Conservation (phyloP, 2,888 invertebrate species). For the Aphidoletes aphidimyza region DNA sequence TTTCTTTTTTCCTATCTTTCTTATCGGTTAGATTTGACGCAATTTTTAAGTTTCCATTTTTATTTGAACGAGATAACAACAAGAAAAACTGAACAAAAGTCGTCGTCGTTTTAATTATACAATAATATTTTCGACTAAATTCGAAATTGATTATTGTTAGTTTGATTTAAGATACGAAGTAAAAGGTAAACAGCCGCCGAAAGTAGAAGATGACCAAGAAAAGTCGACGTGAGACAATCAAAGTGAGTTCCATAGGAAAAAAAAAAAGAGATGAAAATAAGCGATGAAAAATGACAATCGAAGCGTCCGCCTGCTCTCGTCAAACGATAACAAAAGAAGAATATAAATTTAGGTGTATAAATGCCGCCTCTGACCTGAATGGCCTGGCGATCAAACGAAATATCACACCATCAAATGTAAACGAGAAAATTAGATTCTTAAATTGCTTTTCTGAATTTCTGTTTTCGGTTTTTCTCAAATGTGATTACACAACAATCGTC, state of each 20-base stretch:
- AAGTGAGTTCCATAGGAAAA: not conserved
- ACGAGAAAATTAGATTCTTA: conserved; percentile 40
- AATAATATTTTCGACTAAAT: conserved; percentile 10
- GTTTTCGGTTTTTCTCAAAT: not conserved
- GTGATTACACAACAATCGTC: no score
- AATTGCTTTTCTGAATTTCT: conserved; percentile 13
- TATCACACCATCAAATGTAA: conserved; percentile 39
- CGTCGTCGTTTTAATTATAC: not conserved
- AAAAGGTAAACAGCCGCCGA: conserved; percentile 1
- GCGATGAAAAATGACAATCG: conserved; percentile 40
- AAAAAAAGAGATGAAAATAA: not conserved
- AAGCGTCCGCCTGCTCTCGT: not conserved
- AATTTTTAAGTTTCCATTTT: not conserved
- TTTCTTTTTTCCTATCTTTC: not conserved
- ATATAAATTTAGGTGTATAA: not conserved
- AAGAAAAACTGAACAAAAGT: not conserved
- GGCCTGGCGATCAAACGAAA: not conserved
- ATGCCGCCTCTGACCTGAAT: not conserved
- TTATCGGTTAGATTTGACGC: not conserved
- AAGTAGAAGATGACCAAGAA: not conserved
- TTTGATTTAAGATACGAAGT: not conserved
- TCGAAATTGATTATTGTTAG: conserved; percentile 26
- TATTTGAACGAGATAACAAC: not conserved
- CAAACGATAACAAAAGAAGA: not conserved
- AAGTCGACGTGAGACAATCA: not conserved